These are phyloP conservation scores for Halcyon chelicuti DNA, from an alignment of 2,797 vertebrate genomes.

Conservation along the genomic window DNA sequence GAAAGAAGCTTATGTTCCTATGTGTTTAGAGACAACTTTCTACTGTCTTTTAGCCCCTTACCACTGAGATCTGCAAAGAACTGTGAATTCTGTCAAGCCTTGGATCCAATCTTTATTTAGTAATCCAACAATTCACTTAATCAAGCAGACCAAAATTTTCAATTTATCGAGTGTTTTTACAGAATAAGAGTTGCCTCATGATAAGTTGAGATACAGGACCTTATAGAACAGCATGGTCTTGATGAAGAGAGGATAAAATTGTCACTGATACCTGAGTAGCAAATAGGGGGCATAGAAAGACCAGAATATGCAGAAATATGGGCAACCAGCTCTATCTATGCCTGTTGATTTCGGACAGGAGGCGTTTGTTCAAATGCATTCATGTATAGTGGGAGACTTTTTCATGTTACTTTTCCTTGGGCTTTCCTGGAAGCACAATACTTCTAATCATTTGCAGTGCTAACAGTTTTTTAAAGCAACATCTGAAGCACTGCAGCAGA, in stretches of 20 bases:
- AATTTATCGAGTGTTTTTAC: background rate
- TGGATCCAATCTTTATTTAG: background rate
- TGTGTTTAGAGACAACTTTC: background rate
- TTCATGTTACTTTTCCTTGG: background rate
- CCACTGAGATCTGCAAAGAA: background rate
- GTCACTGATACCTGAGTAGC: background rate
- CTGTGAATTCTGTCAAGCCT: background rate
- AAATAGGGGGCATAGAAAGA: background rate
- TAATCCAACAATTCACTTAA: background rate
- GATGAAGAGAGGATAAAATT: background rate
- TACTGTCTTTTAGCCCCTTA: background rate
- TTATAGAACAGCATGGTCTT: background rate
- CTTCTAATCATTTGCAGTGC: background rate
- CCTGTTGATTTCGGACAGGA: background rate
- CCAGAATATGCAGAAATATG: background rate
- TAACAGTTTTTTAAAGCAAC: background rate
- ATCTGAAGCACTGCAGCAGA: background rate
- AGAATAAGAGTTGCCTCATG: background rate
- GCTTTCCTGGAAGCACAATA: background rate
- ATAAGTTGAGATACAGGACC: background rate
- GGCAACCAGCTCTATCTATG: background rate
- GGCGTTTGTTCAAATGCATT: background rate
- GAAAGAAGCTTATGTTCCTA: background rate
- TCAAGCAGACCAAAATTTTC: background rate
- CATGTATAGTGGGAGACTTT: background rate